A percentile compares a stretch with the other conserved stretches of the same genome.
These are phyloP conservation scores for Bellardia bayeri DNA, from an alignment of 2,888 invertebrate species.

Conservation along the genomic window DNA sequence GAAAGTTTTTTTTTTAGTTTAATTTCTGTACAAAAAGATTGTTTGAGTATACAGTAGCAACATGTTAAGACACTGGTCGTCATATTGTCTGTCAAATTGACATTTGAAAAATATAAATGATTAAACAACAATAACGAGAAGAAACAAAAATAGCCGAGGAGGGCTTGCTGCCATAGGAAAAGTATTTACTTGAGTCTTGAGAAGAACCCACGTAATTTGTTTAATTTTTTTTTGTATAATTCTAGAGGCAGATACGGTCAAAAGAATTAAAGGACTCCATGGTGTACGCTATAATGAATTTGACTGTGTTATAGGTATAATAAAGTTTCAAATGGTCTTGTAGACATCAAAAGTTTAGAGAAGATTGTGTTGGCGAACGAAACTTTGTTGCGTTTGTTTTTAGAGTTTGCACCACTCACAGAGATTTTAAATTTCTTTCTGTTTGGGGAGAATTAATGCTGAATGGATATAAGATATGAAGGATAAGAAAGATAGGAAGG, in stretches of 20 bases:
- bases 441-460: no score
- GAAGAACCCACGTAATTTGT: slow-evolving; percentile 69
- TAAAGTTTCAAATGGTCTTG: no score
- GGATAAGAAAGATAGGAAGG: no score
- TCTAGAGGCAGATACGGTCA: not conserved
- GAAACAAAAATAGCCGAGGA: no score
- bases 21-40: not conserved
- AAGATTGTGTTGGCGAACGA: no score
- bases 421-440: no score
- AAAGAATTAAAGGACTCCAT: slow-evolving; percentile 23
- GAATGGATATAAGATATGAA: no score
- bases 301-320: not conserved
- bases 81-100: slow-evolving; percentile 76
- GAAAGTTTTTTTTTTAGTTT: slow-evolving; percentile 18
- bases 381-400: no score
- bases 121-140: slow-evolving; percentile 23
- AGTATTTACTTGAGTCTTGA: slow-evolving; percentile 66
- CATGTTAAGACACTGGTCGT: slow-evolving; percentile 75
- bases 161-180: not conserved
- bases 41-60: slow-evolving; percentile 66
- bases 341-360: no score
- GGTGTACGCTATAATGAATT: not conserved
- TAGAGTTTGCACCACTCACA: no score
- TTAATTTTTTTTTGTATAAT: slow-evolving; percentile 24
- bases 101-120: slow-evolving; percentile 70